phyloP scores from a whole-genome alignment of 2,113 vertebrate species.

The Gymnogyps californianus region DNA sequence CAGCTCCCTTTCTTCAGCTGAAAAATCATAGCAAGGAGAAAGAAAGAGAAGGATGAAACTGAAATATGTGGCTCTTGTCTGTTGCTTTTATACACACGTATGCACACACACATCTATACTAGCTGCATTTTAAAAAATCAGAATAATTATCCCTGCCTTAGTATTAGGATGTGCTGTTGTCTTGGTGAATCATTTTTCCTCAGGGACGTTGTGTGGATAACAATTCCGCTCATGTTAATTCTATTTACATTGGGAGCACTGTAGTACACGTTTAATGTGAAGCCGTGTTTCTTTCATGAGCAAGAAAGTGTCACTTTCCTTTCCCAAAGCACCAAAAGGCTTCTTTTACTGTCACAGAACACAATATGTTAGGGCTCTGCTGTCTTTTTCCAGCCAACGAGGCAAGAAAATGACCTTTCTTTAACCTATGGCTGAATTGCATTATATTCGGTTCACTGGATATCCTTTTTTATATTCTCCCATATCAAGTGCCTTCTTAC shows the following conservation, averaged over 20 bases:
- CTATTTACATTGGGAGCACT: not conserved
- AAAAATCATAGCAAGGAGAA: not conserved
- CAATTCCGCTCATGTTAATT: not conserved
- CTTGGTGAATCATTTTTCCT: not conserved
- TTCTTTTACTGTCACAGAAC: slow-evolving; percentile 35
- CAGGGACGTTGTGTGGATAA: not conserved
- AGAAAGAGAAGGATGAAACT: not conserved
- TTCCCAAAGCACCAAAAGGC: slow-evolving; percentile 32
- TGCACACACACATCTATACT: no score
- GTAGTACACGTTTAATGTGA: not conserved
- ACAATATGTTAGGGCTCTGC: slow-evolving; percentile 15
- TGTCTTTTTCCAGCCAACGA: slow-evolving; percentile 33
- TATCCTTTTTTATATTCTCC: not conserved
- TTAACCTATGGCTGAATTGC: slow-evolving; percentile 35
- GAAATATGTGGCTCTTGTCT: not conserved
- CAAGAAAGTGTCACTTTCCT: slow-evolving; percentile 13
- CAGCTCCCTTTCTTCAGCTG: not conserved
- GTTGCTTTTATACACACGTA: not conserved
- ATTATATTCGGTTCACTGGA: slow-evolving; percentile 10
- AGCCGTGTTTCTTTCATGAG: not conserved
- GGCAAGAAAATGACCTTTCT: slow-evolving; percentile 52
- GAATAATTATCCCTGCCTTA: not conserved
- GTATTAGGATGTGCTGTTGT: not conserved
- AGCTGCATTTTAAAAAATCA: not conserved
- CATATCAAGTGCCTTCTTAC: not conserved